Evolutionary conservation across 1,140 invertebrate species (phyloP).

Genomic region (Piezodorus guildinii): DNA sequence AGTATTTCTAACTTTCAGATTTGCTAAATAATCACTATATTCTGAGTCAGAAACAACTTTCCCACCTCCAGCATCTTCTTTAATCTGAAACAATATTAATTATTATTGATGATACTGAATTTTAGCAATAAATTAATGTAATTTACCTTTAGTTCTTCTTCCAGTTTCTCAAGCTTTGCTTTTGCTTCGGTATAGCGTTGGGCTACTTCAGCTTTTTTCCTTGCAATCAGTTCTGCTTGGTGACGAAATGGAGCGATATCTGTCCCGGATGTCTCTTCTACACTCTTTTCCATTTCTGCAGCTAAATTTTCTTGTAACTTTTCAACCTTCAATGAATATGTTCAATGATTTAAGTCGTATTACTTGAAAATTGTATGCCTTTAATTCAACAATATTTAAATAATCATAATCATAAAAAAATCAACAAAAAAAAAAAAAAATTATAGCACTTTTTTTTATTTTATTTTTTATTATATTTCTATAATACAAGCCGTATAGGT

Average conservation of each 20-base stretch:
- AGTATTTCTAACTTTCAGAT: conserved; percentile 45
- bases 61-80: conserved; percentile 5
- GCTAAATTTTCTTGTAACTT: conserved; percentile 49
- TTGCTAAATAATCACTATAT: conserved; percentile 22
- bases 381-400: too few species aligned
- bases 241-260: conserved; percentile 68
- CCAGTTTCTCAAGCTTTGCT: conserved; percentile 44
- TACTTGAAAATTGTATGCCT: not conserved
- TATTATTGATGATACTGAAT: not conserved
- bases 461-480: too few species aligned
- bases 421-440: too few species aligned
- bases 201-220: conserved; percentile 62
- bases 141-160: conserved; percentile 36
- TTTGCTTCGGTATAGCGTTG: conserved; percentile 54
- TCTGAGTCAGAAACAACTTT: conserved; percentile 19
- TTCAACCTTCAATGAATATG: conserved; percentile 45
- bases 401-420: too few species aligned
- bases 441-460: too few species aligned
- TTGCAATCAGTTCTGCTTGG: conserved; percentile 64
- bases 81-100: not conserved
- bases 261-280: conserved; percentile 36
- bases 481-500: too few species aligned
- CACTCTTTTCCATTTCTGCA: conserved; percentile 38
- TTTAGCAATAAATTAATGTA: too few species aligned
- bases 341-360: not conserved